Base-by-base conservation (phyloP, 2,797 vertebrate genomes). In the Pseudomugil gertrudae region DNA sequence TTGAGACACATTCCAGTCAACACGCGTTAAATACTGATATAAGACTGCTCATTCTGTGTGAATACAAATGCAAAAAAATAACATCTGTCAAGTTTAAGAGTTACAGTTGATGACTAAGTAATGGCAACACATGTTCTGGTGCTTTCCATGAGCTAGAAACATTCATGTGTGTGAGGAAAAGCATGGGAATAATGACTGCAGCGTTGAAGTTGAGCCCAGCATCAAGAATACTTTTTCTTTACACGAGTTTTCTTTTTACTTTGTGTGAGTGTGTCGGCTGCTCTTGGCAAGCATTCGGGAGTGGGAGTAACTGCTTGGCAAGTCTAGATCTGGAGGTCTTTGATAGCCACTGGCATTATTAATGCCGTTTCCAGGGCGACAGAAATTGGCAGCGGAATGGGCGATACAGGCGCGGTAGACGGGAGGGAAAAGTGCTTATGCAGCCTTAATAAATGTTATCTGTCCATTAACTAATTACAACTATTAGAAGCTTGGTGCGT, bases 401-500 rank as follows among this genome's bases (percentile, higher is more conserved):
- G 64, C 40, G 55, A 43, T 57, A 50, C 76, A 80, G 85, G 71
- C 67, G 80, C 57, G 52, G 84, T 61, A 33, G 61, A 81, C 69
- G 74, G 76, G 79, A 79, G 76, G 60, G 74, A 81, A 81, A 90
- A 90, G 86, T 88, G 91, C 91, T 91, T 90, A 88, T 69, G 78
- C 89, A 86, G 88, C 87, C 89, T 92, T 92, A 92, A 93, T 92
- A 92, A 93, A 94, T 91, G 92, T 87, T 92, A 93, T 90, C 90
- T 81, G 81, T 93, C 93, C 93, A 94, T 94, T 94, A 94, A 92
- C 90, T 94, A 94, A 95, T 95, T 94, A 94, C 87, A 81, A 90
- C 88, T 93, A 93, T 93, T 92, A 92, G 88, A 80, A 79, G 83
- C 82, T 89, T 77, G 86, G 84, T 87, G 85, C 73, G 66, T 75